A percentile compares a stretch with the other conserved stretches of the same genome.
phyloP scores from a whole-genome alignment of 2,113 vertebrate species.

The Caranx ignobilis region DNA sequence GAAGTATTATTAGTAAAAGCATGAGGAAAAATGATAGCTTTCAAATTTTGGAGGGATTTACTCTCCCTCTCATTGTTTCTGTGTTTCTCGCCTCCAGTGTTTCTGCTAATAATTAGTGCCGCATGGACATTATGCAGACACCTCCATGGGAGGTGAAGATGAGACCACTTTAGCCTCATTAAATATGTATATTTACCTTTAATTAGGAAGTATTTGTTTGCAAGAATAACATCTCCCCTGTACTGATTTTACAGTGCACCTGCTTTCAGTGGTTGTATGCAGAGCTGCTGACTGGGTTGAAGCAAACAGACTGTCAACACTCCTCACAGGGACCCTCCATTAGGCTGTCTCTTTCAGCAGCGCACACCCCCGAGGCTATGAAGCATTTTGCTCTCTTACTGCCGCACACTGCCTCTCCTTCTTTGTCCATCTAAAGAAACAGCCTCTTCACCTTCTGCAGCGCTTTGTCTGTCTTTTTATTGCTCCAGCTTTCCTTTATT shows the following conservation, averaged over 20 bases:
- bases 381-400: constrained; percentile 71
- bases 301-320: constrained; percentile 76
- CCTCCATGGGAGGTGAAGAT: constrained; percentile 51
- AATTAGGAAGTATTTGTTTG: constrained; percentile 71
- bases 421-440: constrained; percentile 65
- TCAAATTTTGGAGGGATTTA: constrained; percentile 31
- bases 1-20: constrained; percentile 18
- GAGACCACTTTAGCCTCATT: constrained; percentile 72
- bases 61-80: constrained; percentile 43
- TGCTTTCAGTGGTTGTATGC: constrained; percentile 65
- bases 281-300: constrained; percentile 72
- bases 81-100: constrained; percentile 28
- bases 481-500: background rate
- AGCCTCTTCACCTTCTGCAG: constrained; percentile 43
- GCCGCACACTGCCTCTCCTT: constrained; percentile 47
- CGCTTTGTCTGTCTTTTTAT: constrained; percentile 53
- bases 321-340: constrained; percentile 75
- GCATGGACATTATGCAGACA: constrained; percentile 60
- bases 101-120: constrained; percentile 59
- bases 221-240: constrained; percentile 48
- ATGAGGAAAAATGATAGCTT: background rate
- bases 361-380: constrained; percentile 57
- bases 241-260: constrained; percentile 66
- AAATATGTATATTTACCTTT: constrained; percentile 78
- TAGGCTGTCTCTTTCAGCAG: constrained; percentile 75